These are phyloP conservation scores for Picathartes gymnocephalus DNA, from an alignment of 2,113 vertebrate genomes.

Conservation along the genomic window DNA sequence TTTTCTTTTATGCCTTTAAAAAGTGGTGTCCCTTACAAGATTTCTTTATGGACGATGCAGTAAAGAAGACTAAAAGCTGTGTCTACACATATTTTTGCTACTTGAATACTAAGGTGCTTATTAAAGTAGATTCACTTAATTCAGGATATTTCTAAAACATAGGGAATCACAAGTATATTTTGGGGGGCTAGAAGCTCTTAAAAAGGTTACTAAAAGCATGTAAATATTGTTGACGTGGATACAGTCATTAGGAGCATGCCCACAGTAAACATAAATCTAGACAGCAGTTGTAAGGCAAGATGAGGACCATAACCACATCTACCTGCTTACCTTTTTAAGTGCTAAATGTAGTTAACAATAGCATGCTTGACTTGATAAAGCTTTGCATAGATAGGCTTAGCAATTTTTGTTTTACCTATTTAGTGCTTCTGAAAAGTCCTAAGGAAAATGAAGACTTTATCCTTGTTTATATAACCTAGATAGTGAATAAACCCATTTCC, in stretches of 20 bases:
- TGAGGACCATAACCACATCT: neutral
- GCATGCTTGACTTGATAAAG: neutral
- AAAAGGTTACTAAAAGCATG: neutral
- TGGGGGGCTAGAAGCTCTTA: neutral
- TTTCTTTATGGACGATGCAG: neutral
- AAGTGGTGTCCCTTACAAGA: neutral
- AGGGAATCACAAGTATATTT: neutral
- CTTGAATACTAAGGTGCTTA: neutral
- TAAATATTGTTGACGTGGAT: neutral
- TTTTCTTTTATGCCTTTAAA: slow-evolving; percentile 18
- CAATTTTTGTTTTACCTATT: neutral
- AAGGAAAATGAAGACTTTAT: neutral
- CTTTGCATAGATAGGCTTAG: neutral
- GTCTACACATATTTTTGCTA: neutral
- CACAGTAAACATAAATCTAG: neutral
- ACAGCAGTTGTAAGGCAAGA: neutral
- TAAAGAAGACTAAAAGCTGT: neutral
- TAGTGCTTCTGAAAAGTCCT: neutral
- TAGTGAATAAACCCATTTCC: neutral
- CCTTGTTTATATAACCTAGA: neutral
- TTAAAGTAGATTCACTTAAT: neutral
- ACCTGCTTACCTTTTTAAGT: neutral
- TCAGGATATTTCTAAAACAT: neutral
- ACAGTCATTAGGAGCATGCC: neutral
- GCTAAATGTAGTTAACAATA: neutral